Conservation (phyloP, 2,113 vertebrate species). For the Penelope pileata region DNA sequence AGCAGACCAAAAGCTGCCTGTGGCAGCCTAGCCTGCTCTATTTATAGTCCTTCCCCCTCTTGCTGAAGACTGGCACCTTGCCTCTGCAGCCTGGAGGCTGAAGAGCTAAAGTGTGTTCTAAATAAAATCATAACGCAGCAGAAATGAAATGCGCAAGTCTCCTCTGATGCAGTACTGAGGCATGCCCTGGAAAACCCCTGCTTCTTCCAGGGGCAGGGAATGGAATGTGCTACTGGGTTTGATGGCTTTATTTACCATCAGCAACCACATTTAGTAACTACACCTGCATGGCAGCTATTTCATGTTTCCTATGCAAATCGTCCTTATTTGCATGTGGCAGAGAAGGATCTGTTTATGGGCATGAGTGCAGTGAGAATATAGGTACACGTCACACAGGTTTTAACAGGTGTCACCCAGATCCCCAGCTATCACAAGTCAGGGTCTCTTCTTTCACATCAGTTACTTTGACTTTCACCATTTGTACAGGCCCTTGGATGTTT, state of each 20-base stretch:
- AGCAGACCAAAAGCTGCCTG: conserved; percentile 74
- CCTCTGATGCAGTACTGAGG: accelerated
- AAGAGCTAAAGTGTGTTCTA: conserved; percentile 42
- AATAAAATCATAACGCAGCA: conserved; percentile 7
- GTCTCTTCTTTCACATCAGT: background rate
- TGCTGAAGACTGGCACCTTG: conserved; percentile 71
- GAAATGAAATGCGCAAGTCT: background rate
- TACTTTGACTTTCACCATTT: background rate
- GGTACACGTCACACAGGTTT: accelerated
- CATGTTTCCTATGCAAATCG: background rate
- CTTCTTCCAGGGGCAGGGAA: background rate
- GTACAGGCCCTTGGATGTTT: background rate
- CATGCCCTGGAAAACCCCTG: background rate
- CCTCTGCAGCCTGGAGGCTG: conserved; percentile 65
- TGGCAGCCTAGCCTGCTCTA: conserved; percentile 72
- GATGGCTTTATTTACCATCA: background rate
- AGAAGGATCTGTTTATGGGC: background rate
- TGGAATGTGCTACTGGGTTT: background rate
- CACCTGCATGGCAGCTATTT: background rate
- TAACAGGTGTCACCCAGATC: background rate
- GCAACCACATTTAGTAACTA: background rate
- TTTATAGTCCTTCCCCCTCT: conserved; percentile 65
- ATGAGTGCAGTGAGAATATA: background rate
- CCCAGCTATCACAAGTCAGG: background rate
- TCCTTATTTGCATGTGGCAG: background rate